Conservation (phyloP, 2,888 invertebrate species). For the Lycocerus yunnanus region DNA sequence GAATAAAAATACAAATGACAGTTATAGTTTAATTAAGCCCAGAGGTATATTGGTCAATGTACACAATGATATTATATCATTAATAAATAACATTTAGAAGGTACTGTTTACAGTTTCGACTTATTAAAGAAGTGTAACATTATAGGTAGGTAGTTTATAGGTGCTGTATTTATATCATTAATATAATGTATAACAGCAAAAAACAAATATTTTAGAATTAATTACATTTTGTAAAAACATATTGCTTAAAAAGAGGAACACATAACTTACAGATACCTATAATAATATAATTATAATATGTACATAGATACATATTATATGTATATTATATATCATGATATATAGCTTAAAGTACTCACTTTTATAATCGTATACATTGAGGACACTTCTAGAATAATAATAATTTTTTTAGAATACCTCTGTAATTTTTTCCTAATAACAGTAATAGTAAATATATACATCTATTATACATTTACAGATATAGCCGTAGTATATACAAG, state of each 20-base stretch:
- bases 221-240: constrained; percentile 14
- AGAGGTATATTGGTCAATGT: constrained; percentile 56
- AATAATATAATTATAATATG: background rate
- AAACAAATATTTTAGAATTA: constrained; percentile 8
- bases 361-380: constrained; percentile 51
- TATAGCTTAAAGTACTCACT: constrained; percentile 27
- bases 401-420: constrained; percentile 29
- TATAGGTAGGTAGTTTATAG: constrained; percentile 9
- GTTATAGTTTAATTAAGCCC: constrained; percentile 57
- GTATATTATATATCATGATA: constrained; percentile 15
- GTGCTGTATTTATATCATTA: constrained; percentile 23
- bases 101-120: constrained; percentile 26
- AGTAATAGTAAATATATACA: constrained; percentile 48
- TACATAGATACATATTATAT: background rate
- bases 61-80: constrained; percentile 55
- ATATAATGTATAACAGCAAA: constrained; percentile 28
- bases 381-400: constrained; percentile 38
- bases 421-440: constrained; percentile 34
- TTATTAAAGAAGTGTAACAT: constrained; percentile 24
- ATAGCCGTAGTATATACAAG: constrained; percentile 51
- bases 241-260: constrained; percentile 25
- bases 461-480: constrained; percentile 55
- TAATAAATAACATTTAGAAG: constrained; percentile 54
- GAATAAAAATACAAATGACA: constrained; percentile 41
- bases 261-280: constrained; percentile 24